Base-by-base conservation (phyloP, 2,888 invertebrate genomes). In the Tetragonula carbonaria region DNA sequence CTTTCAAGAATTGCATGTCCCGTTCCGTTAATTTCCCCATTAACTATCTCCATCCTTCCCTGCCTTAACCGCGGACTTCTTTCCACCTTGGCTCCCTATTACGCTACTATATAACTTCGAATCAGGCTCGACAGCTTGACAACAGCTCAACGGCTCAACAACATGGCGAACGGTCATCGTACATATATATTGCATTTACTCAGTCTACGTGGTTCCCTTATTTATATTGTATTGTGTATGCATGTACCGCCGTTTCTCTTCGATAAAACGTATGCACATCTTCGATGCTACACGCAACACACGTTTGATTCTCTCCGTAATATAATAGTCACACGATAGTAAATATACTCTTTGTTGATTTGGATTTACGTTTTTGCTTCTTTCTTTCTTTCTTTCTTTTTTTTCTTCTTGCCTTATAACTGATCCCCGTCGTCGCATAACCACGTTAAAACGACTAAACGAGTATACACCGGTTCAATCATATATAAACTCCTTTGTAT, bases 191-290 rank as follows among this genome's bases (percentile, higher is more conserved):
- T 94, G 94, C 94, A 94, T 93, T 94, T 93, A 92, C 93, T 94
- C 94, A 94, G 94, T 94, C 94, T 94, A 94, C 94, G 93, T 93
- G 93, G 93, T 94, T 94, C 87, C 92, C 93, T 94, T 93, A 93
- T 91, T 92, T 91, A 84, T 86, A 89, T 77, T 79, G 78, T 84
- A 80, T 82, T 79, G 78, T 84, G 81, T 82, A 74, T 85, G 76
- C 78, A 74, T 81, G 82, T 80, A 86, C 65, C 68, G 80, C 74
- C 68, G 71, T 82, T 59, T 74, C 28, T 50, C 59, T 78, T 65
- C 65, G 59, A 57, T 75, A 75, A 45, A 68, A 85, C 78, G 87
- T 85, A 78, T 74, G 85, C 74, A 78, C 78, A 72, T 73, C 68
- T 72, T 65, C 75, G 80, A 78, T 77, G 75, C 83, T 79, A 71